phyloP scores from a whole-genome alignment of 2,797 vertebrate species.

The Atherinosoma microstoma region DNA sequence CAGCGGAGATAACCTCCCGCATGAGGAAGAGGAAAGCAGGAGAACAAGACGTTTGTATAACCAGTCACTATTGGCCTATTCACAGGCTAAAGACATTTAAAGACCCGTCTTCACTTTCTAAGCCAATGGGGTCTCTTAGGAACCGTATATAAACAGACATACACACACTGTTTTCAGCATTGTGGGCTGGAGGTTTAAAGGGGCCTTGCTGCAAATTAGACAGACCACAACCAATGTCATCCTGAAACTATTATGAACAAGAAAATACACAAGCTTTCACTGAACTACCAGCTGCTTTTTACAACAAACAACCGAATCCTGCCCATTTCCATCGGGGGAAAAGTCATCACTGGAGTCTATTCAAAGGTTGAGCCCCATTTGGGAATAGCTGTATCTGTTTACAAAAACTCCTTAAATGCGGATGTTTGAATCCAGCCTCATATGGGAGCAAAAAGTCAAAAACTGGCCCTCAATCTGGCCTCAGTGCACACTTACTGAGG shows the following conservation, averaged over 20 bases:
- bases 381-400: conserved; percentile 34
- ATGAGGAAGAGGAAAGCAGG: conserved; percentile 7
- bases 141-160: conserved; percentile 44
- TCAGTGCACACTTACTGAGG: not conserved
- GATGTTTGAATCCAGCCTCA: conserved; percentile 35
- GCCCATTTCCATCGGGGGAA: not conserved
- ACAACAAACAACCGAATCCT: conserved; percentile 24
- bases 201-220: conserved; percentile 6
- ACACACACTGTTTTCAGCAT: conserved; percentile 12
- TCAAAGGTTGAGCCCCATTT: not conserved
- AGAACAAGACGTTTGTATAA: conserved; percentile 24
- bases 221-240: not conserved
- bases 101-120: conserved; percentile 27
- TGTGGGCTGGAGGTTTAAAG: conserved; percentile 40
- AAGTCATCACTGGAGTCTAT: not conserved
- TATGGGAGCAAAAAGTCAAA: conserved; percentile 38
- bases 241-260: not conserved
- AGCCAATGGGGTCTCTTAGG: conserved; percentile 53
- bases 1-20: conserved; percentile 8
- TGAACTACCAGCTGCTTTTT: conserved; percentile 29
- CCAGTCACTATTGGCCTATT: conserved; percentile 2
- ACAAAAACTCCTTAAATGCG: conserved; percentile 33
- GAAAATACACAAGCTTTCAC: not conserved
- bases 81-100: conserved; percentile 1
- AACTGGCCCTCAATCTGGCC: conserved; percentile 29